A percentile compares a stretch with the other conserved stretches of the same genome.
phyloP scores from a whole-genome alignment of 92 coral and sea anemone genomes.

The Pocillopora meandrina region DNA sequence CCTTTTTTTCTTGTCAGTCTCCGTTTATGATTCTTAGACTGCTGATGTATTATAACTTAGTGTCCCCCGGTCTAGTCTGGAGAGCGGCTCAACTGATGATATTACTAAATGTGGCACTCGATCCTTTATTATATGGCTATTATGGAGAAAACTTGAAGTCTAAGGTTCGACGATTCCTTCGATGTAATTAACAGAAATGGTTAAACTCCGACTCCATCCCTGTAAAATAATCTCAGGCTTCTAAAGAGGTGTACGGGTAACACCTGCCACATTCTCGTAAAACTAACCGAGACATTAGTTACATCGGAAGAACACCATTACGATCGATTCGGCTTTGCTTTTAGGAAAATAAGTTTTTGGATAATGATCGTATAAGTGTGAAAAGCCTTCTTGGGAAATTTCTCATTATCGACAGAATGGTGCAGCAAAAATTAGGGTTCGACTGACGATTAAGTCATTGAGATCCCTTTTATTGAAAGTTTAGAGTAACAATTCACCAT shows the following conservation, averaged over 20 bases:
- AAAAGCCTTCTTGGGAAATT: no score
- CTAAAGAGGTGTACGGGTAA: not conserved
- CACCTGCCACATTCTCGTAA: not conserved
- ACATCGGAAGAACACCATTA: not conserved
- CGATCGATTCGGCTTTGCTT: not conserved
- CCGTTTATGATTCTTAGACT: constrained; percentile 41
- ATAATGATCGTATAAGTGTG: no score
- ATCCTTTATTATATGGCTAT: constrained; percentile 13
- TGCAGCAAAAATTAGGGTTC: no score
- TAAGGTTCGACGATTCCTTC: not conserved
- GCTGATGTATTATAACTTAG: constrained; percentile 38
- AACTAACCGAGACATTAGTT: not conserved
- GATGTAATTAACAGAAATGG: not conserved
- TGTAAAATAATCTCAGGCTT: not conserved
- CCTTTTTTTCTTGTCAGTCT: constrained; percentile 41
- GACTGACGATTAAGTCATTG: no score
- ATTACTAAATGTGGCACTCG: constrained; percentile 28
- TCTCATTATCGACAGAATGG: no score
- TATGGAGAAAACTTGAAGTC: constrained; percentile 13
- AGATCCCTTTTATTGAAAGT: no score
- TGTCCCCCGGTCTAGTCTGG: constrained; percentile 35
- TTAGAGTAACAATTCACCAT: no score
- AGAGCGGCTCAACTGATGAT: constrained; percentile 48
- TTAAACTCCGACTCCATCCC: not conserved
- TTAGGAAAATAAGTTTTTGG: no score